These are phyloP conservation scores for Drepanosiphum platanoidis DNA, from an alignment of 2,888 invertebrate species.

Conservation along the genomic window DNA sequence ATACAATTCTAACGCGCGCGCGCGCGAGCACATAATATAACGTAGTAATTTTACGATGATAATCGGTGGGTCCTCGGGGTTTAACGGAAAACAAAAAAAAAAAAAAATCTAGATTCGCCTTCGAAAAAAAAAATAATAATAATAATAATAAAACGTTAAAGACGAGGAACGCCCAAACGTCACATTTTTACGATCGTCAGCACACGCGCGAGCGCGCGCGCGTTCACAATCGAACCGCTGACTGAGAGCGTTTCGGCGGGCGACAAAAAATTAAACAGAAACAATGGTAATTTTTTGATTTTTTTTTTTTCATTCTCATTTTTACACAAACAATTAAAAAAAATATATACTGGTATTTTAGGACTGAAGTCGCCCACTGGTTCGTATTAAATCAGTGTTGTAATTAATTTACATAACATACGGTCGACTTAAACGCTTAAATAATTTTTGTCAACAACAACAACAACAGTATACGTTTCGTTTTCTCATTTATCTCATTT, in stretches of 20 bases:
- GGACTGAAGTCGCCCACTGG: background rate
- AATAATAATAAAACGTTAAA: too few species aligned
- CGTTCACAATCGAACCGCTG: constrained; percentile 88
- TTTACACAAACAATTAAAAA: constrained; percentile 7
- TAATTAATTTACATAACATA: background rate
- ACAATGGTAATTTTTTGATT: constrained; percentile 23
- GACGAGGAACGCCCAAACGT: constrained; percentile 18
- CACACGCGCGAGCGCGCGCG: constrained; percentile 6
- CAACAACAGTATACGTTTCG: background rate
- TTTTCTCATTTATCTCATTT: constrained; percentile 11
- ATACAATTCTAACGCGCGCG: background rate
- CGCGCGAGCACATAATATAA: background rate
- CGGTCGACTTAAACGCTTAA: background rate
- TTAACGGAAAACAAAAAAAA: background rate
- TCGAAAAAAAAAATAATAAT: background rate
- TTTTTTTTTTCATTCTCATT: constrained; percentile 10
- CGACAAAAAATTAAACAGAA: background rate
- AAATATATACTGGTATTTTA: background rate
- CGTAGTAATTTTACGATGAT: background rate
- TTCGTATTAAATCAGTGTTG: constrained; percentile 9
- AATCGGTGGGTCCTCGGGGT: constrained; percentile 11
- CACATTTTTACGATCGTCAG: constrained; percentile 42
- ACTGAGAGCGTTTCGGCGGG: constrained; percentile 85
- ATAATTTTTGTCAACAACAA: constrained; percentile 11
- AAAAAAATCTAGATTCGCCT: background rate